These are phyloP conservation scores for Plebejus melissa DNA, from an alignment of 2,888 invertebrate species.

Conservation along the genomic window DNA sequence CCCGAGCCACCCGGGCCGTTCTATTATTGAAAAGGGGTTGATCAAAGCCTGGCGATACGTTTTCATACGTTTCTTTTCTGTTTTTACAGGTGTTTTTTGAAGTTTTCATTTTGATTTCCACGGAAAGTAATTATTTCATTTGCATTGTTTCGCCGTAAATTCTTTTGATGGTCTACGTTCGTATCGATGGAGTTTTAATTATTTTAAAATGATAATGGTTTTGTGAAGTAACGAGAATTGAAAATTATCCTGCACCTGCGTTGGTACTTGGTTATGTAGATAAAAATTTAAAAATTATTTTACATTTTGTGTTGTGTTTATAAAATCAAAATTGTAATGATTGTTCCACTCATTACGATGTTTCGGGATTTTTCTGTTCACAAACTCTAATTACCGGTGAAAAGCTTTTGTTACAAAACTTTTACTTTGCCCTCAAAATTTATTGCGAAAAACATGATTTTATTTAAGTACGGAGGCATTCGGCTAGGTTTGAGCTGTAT, in stretches of 20 bases:
- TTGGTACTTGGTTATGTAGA: not conserved
- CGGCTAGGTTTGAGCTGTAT: not conserved
- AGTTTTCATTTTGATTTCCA: slow-evolving; percentile 46
- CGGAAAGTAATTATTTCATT: slow-evolving; percentile 50
- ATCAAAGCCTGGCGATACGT: slow-evolving; percentile 71
- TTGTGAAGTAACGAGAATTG: not conserved
- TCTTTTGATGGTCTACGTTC: not conserved
- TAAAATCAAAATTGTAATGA: not conserved
- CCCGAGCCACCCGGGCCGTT: slow-evolving; percentile 43
- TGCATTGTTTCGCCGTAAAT: slow-evolving; percentile 36
- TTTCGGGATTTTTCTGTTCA: slow-evolving; percentile 6
- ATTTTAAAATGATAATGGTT: not conserved
- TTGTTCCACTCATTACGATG: not conserved
- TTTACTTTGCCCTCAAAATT: slow-evolving; percentile 5
- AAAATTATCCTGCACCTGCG: not conserved
- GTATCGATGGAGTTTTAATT: slow-evolving; percentile 11
- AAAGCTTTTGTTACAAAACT: slow-evolving; percentile 21
- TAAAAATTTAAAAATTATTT: not conserved
- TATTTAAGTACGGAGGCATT: slow-evolving; percentile 7
- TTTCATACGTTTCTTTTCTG: slow-evolving; percentile 61
- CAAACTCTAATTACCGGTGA: slow-evolving; percentile 13
- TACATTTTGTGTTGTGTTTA: not conserved
- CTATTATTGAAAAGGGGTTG: slow-evolving; percentile 74
- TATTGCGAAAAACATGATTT: slow-evolving; percentile 20
- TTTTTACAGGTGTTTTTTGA: slow-evolving; percentile 50